Conservation (phyloP, 2,113 vertebrate genomes). For the human region DNA sequence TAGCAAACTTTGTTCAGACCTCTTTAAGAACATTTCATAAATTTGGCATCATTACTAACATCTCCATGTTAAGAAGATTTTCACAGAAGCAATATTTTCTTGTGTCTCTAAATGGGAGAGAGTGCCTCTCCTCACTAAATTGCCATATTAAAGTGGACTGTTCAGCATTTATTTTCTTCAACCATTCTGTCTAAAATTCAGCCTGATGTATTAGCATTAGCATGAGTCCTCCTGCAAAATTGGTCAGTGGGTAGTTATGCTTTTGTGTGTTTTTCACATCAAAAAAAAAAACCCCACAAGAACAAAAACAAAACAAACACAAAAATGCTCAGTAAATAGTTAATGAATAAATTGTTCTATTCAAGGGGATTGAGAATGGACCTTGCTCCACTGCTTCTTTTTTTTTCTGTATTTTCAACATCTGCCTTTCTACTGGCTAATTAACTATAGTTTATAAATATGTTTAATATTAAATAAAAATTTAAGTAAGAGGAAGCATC, state of each 20-base stretch:
- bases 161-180: not conserved
- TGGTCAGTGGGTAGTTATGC: not conserved
- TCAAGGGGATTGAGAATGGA: not conserved
- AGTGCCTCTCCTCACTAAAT: not conserved
- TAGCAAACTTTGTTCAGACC: not conserved
- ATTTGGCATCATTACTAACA: not conserved
- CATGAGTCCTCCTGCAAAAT: not conserved
- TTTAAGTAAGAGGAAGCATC: not conserved
- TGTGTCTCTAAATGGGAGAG: not conserved
- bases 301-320: not conserved
- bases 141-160: not conserved
- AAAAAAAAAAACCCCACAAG: not conserved
- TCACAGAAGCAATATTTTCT: not conserved
- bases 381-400: not conserved
- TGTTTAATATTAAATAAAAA: not conserved
- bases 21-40: slow-evolving; percentile 8
- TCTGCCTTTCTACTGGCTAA: not conserved
- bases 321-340: not conserved
- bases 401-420: not conserved
- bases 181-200: not conserved
- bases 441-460: not conserved
- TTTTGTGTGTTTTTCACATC: not conserved
- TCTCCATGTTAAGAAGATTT: slow-evolving; percentile 26
- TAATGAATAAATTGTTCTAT: not conserved
- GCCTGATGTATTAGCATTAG: not conserved